Evolutionary conservation across 2,113 vertebrate genomes (phyloP).

Genomic region (Clarias magur): DNA sequence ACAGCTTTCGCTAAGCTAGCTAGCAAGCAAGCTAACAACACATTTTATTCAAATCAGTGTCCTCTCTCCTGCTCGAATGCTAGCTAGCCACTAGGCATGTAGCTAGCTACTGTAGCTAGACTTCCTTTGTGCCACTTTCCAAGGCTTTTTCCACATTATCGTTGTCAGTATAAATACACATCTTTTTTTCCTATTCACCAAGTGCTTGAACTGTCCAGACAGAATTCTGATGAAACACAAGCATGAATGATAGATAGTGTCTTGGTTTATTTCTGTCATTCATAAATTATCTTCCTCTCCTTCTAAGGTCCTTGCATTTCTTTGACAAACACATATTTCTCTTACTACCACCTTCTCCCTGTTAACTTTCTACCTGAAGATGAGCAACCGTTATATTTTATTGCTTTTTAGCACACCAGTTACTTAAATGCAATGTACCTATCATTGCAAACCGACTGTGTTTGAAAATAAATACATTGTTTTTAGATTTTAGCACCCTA

Average conservation of each 20-base stretch:
- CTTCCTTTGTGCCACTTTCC: neutral
- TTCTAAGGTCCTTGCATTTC: neutral
- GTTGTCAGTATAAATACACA: neutral
- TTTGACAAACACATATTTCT: neutral
- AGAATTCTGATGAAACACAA: neutral
- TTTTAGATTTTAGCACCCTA: constrained; percentile 13
- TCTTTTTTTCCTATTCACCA: neutral
- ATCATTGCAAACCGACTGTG: constrained; percentile 3
- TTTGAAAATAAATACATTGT: constrained; percentile 10
- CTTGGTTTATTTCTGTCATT: neutral
- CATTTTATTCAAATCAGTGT: neutral
- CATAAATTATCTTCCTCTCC: neutral
- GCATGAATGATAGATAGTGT: neutral
- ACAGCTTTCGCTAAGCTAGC: neutral
- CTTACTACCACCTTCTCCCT: neutral
- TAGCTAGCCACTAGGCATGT: neutral
- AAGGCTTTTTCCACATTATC: neutral
- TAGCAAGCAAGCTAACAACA: no score
- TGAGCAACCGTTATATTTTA: neutral
- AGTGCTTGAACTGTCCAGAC: neutral
- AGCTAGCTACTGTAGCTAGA: neutral
- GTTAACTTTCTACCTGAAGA: neutral
- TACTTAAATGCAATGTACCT: neutral
- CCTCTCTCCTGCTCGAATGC: neutral
- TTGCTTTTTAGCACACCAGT: constrained; percentile 5